These are phyloP conservation scores for Nephrotoma flavescens DNA, from an alignment of 2,888 invertebrate species.

Conservation along the genomic window DNA sequence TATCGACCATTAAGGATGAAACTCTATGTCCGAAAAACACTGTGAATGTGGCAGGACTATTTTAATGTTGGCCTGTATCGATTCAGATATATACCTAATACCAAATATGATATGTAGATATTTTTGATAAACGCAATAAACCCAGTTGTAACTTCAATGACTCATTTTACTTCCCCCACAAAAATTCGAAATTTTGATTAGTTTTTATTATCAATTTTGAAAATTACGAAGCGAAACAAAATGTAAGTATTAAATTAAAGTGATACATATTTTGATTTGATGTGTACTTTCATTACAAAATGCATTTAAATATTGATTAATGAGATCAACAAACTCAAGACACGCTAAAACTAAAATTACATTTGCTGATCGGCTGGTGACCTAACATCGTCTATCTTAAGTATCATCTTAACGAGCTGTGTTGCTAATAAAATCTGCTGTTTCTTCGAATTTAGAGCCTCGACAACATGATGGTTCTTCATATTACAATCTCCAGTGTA, in stretches of 20 bases:
- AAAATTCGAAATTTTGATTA: background rate
- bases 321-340: background rate
- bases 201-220: background rate
- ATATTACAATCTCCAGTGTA: conserved; percentile 69
- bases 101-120: background rate
- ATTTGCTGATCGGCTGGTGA: conserved; percentile 35
- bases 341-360: background rate
- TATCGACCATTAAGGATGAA: conserved; percentile 9
- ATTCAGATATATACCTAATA: background rate
- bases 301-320: background rate
- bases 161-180: too few relatives aligned
- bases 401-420: conserved; percentile 97
- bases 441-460: conserved; percentile 91
- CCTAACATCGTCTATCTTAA: conserved; percentile 95
- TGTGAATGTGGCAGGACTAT: background rate
- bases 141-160: too few relatives aligned
- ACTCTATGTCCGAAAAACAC: conserved; percentile 9
- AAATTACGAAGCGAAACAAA: background rate
- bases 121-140: background rate
- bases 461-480: conserved; percentile 89
- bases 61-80: background rate
- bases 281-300: background rate
- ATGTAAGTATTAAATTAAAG: background rate
- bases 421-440: conserved; percentile 95
- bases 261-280: background rate